Percentiles rank a stretch among this genome's conserved stretches.
Conservation (phyloP, 2,888 invertebrate genomes). For the Synanthedon tipuliformis region DNA sequence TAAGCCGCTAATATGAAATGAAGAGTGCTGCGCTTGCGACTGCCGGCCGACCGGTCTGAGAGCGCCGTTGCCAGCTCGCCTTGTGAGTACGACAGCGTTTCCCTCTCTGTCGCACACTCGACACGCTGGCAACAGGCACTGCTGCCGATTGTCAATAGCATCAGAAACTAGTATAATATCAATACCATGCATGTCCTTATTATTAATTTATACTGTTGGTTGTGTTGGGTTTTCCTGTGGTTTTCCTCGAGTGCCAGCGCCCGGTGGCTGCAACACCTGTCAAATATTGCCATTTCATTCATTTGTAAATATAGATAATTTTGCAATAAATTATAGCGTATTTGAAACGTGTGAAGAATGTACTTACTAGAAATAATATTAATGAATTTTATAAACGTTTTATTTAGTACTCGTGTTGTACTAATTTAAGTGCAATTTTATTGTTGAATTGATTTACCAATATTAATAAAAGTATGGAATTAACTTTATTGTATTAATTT, state of each 20-base stretch:
- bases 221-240: too few relatives aligned
- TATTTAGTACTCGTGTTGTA: background rate
- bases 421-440: background rate
- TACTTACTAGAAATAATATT: background rate
- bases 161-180: constrained; percentile 12
- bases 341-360: background rate
- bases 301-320: background rate
- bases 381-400: background rate
- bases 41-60: constrained; percentile 11
- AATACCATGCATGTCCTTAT: too few relatives aligned
- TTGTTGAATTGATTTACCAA: background rate
- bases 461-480: background rate
- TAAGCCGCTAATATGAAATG: too few relatives aligned
- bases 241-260: constrained; percentile 5
- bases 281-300: constrained; percentile 46
- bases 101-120: constrained; percentile 2
- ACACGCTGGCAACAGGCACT: background rate
- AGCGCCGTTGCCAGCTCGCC: constrained; percentile 17
- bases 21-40: constrained; percentile 9
- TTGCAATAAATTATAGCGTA: background rate
- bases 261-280: constrained; percentile 15
- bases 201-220: too few relatives aligned
- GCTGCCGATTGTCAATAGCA: background rate
- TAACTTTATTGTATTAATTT: background rate
- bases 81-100: constrained; percentile 1